Evolutionary conservation across 2,888 invertebrate genomes (phyloP), one percentile per base, ranked within the genome.

Genomic region (Apamea monoglypha): DNA sequence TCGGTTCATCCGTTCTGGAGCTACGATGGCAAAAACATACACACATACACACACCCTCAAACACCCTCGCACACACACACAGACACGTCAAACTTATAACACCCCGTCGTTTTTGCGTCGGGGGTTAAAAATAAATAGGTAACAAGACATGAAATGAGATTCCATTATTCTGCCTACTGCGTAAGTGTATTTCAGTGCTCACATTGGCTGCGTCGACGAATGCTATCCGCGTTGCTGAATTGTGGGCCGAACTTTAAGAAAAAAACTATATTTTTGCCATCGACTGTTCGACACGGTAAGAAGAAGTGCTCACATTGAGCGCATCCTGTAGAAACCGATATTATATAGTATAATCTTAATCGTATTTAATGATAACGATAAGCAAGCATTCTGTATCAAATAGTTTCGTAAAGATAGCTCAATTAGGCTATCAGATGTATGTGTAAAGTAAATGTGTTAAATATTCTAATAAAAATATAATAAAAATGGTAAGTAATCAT

Each of bases 401-500:
- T 76, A 74, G 77, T 71, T 79, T 74, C 40, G 50, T 53, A 14
- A 69, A 82, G 84, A 84, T 87, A 80, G 25, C 14, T 50, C 74
- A 82, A 87, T 87, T 87, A 87, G 82, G 78, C 82, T 82, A 80
- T 69, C 79, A 68, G 64, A 79, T 83, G 44, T 63, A 16, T 36
- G 68, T 68, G 53, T 70, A 70, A 32, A 25, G 18, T 64, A 44
- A 80, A 64, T 77, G 70, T 78, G 63, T 69, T 86, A 74, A 80
- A 69, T 76, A 74, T 76, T 72, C 59, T 59, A n/a, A n/a, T 18
- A 59, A 72, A 72, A 70, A 40, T 40, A 7, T 61, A 66, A 47
- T 76, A 61, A 76, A 87, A 80, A 91, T 91, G 91, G 91, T 90
- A 83, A 88, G 89, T 91, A 76, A 74, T 78, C 66, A 59, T 47